phyloP scores from a whole-genome alignment of 1,140 invertebrate genomes.

The Penaeus chinensis region DNA sequence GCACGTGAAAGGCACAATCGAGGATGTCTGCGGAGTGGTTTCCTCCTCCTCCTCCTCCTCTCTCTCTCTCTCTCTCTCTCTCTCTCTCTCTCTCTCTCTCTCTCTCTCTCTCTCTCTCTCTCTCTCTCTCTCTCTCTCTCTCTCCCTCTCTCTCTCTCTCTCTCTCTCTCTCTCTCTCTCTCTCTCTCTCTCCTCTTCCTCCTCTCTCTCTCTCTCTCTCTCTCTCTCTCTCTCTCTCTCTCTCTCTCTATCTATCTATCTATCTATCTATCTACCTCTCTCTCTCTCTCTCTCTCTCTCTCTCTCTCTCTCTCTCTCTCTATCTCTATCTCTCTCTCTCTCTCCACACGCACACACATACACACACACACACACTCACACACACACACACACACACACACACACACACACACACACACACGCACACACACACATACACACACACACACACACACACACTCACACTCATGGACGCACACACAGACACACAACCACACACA shows the following conservation, averaged over 20 bases:
- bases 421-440: too few species aligned
- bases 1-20: too few species aligned
- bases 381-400: too few species aligned
- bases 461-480: too few species aligned
- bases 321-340: not conserved
- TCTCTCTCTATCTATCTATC: not conserved
- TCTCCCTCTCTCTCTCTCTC: not conserved
- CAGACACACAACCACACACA: too few species aligned
- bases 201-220: not conserved
- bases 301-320: not conserved
- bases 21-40: too few species aligned
- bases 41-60: too few species aligned
- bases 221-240: not conserved
- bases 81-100: not conserved
- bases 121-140: not conserved
- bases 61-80: not conserved
- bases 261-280: too few species aligned
- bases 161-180: not conserved
- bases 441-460: too few species aligned
- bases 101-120: not conserved
- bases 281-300: too few species aligned
- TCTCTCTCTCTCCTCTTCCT: not conserved
- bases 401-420: too few species aligned
- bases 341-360: not conserved
- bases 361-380: too few species aligned